Base-by-base conservation (phyloP, 53 echinoderm and acorn worm species). In the Stichopus horrens region DNA sequence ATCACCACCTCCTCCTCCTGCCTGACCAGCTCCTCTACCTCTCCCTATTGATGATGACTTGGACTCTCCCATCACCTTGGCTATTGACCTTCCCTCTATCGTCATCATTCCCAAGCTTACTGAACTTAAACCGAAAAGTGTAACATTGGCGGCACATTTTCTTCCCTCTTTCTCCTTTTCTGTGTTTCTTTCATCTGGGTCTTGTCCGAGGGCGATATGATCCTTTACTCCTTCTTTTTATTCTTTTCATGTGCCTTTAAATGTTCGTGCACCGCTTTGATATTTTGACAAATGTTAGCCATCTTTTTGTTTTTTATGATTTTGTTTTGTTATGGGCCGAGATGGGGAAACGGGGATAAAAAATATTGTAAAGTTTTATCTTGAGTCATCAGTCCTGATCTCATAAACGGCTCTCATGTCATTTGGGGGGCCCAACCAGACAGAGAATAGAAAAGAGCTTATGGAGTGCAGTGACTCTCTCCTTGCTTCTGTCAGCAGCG, bases 171-270 rank as follows among this genome's bases (percentile, higher is more conserved):
- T 53, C 52, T 79, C 52, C 79, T 11, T 37, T 37, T 37, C 37
- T 37, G 37, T 1, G 37, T 37, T 37, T 37, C 37, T 37, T 37
- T 85, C 66, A 85, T 85, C 65, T 85, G 85, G 85, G 65, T 85
- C 85, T 85, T 67, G 51, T 85, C 85, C 85, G 66, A 85, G 66
- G 85, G 85, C 85, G 23, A 85, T 85, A 85, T 85, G 85, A 85
- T 85, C 85, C 37, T 65, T 65, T 52, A 65, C 52, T 59, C 11
- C 19, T 85, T 18, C 85, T 37, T 37, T 37, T 37, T 37, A 37
- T 37, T 37, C 37, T 37, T 37, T 37, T 37, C 37, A 37, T 37
- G 37, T 37, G 37, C 85, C 5, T 65, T 85, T n/a, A 52, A 66
- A 85, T 85, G 14, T 67, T 67, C 23, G 23, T 11, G 52, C 51